Base-by-base conservation (phyloP, 2,113 vertebrate genomes). In the Paedocypris sp. region DNA sequence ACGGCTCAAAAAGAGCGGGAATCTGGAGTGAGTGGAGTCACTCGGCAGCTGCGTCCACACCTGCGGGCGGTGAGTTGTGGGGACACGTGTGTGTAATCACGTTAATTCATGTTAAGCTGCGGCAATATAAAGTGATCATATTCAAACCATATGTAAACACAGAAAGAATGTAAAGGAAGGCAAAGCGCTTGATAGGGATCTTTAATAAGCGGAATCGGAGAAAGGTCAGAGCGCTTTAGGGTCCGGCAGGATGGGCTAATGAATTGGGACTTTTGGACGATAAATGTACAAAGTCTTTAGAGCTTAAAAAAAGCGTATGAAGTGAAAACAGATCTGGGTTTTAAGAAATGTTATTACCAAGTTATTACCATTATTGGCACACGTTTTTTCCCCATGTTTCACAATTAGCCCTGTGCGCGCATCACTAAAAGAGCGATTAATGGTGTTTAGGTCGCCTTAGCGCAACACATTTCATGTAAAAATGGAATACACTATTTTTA, bases 1-100 rank as follows among this genome's bases (percentile, higher is more conserved):
- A 93, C 0, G 93, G 93, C 33, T 95, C 93, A 45, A 92, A 89
- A 62, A 93, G 90, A 52, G 83, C 91, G 0, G 93, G 92, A 0
- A 93, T 95, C 70, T 97, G 92, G 93, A 97, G 93, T 1, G 89
- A 91, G 51, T 97, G 93, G 92, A 97, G 92, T 72, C 91, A 91
- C 67, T 89, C 91, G 4, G 91, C 91, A 0, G 93, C 91, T 0
- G 92, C 93, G 41, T 97, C 92, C 70, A 95, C 92, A 0, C 92
- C 91, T 0, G 85, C 84, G 67, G 90, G 78, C 5, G 90, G 93
- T 97, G 77, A 83, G 88, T 15, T 38, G 3, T 3, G 11, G 26
- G 25, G 72, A 74, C 73, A 70, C 69, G 73, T 60, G 42, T 64
- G 68, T 58, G 69, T 67, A 68, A 56, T 38, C 46, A 70, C 72